Evolutionary conservation across 2,888 invertebrate species (phyloP).

Genomic region (Poecilobothrus nobilitatus): DNA sequence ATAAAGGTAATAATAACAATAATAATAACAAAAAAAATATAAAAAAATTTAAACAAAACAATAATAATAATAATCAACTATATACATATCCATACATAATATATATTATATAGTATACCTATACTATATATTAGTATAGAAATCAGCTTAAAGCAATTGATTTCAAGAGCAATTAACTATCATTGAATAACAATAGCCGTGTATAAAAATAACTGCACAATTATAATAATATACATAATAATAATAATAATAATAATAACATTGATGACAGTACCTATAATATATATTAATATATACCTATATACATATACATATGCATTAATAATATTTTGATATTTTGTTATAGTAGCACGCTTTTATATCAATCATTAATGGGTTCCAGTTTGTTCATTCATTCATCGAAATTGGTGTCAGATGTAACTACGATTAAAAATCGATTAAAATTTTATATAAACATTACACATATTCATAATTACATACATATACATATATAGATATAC

Average conservation of each 20-base stretch:
- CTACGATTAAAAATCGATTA: slow-evolving; percentile 21
- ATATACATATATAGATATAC: background rate
- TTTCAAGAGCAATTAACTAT: background rate
- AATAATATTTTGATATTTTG: background rate
- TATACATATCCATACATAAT: too few species aligned
- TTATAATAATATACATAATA: background rate
- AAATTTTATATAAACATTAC: background rate
- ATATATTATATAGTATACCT: too few species aligned
- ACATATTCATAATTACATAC: background rate
- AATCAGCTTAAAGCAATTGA: background rate
- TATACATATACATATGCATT: too few species aligned
- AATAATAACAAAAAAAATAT: too few species aligned
- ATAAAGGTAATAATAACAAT: too few species aligned
- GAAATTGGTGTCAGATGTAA: slow-evolving; percentile 19
- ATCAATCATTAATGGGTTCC: background rate
- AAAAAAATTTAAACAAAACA: too few species aligned
- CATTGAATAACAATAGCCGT: background rate
- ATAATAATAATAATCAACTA: too few species aligned
- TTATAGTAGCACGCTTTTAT: background rate
- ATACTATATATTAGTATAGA: background rate
- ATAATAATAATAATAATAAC: background rate
- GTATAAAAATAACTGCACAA: background rate
- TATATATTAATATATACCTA: too few species aligned
- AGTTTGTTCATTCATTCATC: slow-evolving; percentile 3
- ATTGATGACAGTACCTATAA: background rate